Evolutionary conservation across 2,888 invertebrate genomes (phyloP), one percentile per base, ranked within the genome.

Genomic region (Zeuzera pyrina): DNA sequence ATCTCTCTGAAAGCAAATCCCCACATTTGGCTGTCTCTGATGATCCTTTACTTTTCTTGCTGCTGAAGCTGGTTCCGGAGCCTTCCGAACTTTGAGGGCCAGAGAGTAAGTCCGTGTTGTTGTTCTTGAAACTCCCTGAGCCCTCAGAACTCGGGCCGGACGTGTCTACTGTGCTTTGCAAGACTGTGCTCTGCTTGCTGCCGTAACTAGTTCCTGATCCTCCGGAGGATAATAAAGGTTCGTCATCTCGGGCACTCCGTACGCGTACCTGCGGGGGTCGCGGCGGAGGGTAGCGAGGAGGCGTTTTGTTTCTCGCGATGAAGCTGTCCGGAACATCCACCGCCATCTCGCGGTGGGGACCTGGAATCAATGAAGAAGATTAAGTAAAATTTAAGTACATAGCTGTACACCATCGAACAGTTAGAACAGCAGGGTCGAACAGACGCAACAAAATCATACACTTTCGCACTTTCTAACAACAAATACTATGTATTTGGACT

Each of bases 251-350:
- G 56, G 58, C 52, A 59, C 67, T 55, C 45, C 73, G 77, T 42
- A 69, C 69, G 48, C 77, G 79, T 81, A 89, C 87, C 87, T 88
- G 88, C 45, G 88, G 86, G 47, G 89, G 89, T 52, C 91, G 88
- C 32, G 92, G 92, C 29, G 93, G 93, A 42, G 93, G 93, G 87
- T 94, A 95, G 57, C 94, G 87, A 22, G 95, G 96, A 25, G 95
- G 94, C 45, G 94, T 94, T 84, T 96, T 96, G 77, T 92, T 92
- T 58, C 92, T 86, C 49, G 92, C 94, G 61, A 95, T 90, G 86
- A 96, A 96, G 57, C 91, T 92, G 71, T 96, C 96, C 62, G 98
- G 98, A 58, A 97, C 97, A 85, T 98, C 98, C 74, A 98, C 97
- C 69, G 98, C 96, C 94, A 97, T 95, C 89, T 98, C 98, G 69